Conservation (phyloP, 2,797 vertebrate genomes). For the Falco berigora region DNA sequence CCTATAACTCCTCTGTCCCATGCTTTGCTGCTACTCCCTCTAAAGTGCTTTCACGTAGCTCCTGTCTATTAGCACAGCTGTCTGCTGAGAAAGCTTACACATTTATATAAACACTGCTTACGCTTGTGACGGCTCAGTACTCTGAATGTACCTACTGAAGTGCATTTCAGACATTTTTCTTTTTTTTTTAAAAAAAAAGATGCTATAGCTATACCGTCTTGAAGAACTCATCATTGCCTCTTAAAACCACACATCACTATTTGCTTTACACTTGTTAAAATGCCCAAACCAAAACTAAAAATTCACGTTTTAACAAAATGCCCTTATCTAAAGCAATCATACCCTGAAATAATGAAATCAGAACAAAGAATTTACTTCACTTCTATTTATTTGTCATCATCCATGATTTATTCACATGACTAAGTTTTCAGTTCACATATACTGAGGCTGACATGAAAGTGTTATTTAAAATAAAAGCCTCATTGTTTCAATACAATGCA, state of each 20-base stretch:
- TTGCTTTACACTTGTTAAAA: not conserved
- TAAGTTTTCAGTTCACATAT: not conserved
- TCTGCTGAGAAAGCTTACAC: not conserved
- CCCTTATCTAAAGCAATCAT: not conserved
- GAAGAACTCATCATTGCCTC: not conserved
- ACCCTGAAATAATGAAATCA: not conserved
- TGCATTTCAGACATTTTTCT: not conserved
- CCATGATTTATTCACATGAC: not conserved
- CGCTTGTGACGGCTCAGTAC: not conserved
- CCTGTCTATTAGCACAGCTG: not conserved
- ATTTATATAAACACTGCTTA: not conserved
- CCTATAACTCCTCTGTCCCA: fast-evolving
- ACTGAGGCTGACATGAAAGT: not conserved
- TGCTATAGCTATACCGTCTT: not conserved
- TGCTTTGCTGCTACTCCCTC: not conserved
- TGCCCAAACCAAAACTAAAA: not conserved
- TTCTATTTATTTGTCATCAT: not conserved
- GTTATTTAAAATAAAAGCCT: not conserved
- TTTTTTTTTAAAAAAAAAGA: not conserved
- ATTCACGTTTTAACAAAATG: not conserved
- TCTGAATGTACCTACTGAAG: not conserved
- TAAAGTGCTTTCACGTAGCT: not conserved
- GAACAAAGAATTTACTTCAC: not conserved
- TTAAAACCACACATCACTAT: not conserved
- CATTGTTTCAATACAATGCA: not conserved